Evolutionary conservation across 2,888 invertebrate genomes (phyloP).

Genomic region (Lithophane leautieri): DNA sequence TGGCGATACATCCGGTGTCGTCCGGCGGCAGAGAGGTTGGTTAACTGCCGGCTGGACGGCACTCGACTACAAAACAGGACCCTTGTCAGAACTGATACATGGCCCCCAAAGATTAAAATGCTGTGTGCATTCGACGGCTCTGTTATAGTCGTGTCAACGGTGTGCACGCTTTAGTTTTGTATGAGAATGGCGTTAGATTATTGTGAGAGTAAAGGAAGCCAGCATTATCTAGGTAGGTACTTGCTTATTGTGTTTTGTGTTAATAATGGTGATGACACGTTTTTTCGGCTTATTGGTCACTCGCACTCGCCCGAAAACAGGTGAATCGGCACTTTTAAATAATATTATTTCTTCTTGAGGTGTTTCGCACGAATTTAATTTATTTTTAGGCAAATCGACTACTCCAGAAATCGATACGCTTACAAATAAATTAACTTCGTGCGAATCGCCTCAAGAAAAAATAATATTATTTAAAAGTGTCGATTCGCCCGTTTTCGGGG

Average conservation of each 20-base stretch:
- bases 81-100: constrained; percentile 65
- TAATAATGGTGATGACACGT: too few species aligned
- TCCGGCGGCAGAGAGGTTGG: constrained; percentile 38
- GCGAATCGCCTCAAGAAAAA: too few species aligned
- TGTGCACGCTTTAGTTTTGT: constrained; percentile 14
- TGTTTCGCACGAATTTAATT: too few species aligned
- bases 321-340: too few species aligned
- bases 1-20: constrained; percentile 41
- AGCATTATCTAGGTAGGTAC: neutral
- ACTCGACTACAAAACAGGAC: constrained; percentile 68
- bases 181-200: constrained; percentile 1
- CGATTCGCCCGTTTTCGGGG: too few species aligned
- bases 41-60: constrained; percentile 57
- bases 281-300: too few species aligned
- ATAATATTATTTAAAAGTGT: too few species aligned
- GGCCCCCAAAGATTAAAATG: constrained; percentile 65
- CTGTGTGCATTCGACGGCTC: constrained; percentile 64
- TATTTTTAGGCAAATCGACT: too few species aligned
- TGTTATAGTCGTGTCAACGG: constrained; percentile 43
- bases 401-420: too few species aligned
- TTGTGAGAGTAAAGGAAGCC: neutral
- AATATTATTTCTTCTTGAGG: too few species aligned
- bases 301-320: too few species aligned
- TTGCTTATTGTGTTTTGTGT: neutral
- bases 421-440: too few species aligned